Percentiles rank a stretch among this genome's conserved stretches.
Conservation (phyloP, 2,113 vertebrate species). For the Rissa tridactyla region DNA sequence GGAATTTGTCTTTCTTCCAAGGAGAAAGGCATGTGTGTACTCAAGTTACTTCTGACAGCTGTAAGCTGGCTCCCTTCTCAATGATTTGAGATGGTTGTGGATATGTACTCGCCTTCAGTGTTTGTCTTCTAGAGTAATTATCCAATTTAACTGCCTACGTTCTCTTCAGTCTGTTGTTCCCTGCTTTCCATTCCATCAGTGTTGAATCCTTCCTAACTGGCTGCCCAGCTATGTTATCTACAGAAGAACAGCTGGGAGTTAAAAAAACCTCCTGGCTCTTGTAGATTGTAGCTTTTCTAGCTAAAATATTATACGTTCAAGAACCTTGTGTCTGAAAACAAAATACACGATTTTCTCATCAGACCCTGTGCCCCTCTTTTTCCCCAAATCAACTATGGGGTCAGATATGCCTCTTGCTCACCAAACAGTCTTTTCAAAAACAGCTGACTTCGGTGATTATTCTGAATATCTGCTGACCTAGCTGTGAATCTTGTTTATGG, state of each 20-base stretch:
- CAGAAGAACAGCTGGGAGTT: background rate
- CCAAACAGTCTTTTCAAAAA: background rate
- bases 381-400: background rate
- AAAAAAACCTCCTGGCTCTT: background rate
- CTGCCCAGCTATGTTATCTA: background rate
- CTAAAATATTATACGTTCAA: background rate
- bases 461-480: background rate
- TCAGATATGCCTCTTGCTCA: background rate
- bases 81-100: background rate
- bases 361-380: background rate
- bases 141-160: background rate
- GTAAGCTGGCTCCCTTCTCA: background rate
- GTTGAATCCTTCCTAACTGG: background rate
- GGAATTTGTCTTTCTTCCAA: background rate
- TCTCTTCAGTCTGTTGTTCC: background rate
- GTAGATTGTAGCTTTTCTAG: background rate
- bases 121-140: background rate
- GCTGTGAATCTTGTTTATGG: background rate
- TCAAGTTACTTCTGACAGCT: background rate
- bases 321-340: background rate
- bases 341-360: background rate
- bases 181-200: background rate
- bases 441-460: background rate
- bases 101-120: background rate
- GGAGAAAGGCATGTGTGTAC: background rate